phyloP scores from a whole-genome alignment of 2,888 invertebrate species.

The Hemithea aestivaria region DNA sequence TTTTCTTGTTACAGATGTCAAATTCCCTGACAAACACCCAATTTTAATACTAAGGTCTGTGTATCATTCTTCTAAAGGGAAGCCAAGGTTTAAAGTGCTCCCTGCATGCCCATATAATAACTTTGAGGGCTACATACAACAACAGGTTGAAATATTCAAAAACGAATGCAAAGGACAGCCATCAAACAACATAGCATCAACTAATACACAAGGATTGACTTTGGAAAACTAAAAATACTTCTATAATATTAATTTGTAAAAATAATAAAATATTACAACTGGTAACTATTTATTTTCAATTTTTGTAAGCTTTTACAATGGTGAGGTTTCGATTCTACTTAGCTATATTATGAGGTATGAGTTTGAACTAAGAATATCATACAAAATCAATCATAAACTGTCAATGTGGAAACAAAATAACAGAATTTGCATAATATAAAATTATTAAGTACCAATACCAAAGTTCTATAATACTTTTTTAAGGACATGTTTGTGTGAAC shows the following conservation, averaged over 20 bases:
- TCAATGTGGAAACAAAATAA: conserved; percentile 11
- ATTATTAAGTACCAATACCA: no score
- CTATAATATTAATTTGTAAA: no score
- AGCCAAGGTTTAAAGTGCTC: conserved; percentile 63
- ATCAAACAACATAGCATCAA: conserved; percentile 37
- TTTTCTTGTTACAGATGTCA: conserved; percentile 42
- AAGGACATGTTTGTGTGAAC: no score
- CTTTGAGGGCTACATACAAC: conserved; percentile 69
- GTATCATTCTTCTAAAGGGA: conserved; percentile 73
- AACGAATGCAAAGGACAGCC: conserved; percentile 59
- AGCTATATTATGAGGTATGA: no score
- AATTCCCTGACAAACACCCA: conserved; percentile 79
- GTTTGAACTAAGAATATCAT: no score
- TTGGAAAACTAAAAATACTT: conserved; percentile 40
- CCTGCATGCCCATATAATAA: conserved; percentile 62
- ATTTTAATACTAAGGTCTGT: conserved; percentile 74
- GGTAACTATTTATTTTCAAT: no score
- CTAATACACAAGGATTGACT: conserved; percentile 29
- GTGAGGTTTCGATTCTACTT: no score
- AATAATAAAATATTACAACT: background rate
- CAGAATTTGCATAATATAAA: no score
- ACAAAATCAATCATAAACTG: background rate
- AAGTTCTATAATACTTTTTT: no score
- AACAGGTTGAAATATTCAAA: conserved; percentile 71
- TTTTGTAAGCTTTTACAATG: no score